These are phyloP conservation scores for Anisognathus igniventris DNA, from an alignment of 2,797 vertebrate genomes.

Conservation along the genomic window DNA sequence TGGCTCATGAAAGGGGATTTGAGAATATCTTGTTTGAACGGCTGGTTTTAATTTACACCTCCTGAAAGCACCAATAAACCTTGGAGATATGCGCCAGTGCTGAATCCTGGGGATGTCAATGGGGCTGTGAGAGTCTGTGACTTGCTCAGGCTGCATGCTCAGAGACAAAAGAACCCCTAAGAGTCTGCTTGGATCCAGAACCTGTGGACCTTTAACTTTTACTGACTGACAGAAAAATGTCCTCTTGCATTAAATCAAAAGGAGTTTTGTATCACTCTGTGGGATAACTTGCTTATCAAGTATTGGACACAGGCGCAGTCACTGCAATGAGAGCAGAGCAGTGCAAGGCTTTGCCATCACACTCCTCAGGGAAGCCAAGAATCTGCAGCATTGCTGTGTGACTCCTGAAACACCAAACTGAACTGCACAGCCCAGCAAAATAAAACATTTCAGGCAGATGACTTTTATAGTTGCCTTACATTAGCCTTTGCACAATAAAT, in stretches of 20 bases:
- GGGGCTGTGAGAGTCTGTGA: fast-evolving
- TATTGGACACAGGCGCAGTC: not conserved
- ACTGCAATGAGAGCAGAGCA: not conserved
- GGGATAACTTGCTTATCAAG: slow-evolving; percentile 4
- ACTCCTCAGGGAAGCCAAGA: not conserved
- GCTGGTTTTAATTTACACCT: not conserved
- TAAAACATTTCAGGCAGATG: not conserved
- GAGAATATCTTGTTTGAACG: not conserved
- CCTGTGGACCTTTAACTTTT: not conserved
- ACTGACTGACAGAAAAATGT: not conserved
- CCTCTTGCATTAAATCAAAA: slow-evolving; percentile 22
- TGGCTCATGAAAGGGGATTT: not conserved
- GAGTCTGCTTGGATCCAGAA: not conserved
- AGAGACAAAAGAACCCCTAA: not conserved
- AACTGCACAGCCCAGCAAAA: not conserved
- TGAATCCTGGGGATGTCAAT: fast-evolving
- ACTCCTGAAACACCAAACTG: not conserved
- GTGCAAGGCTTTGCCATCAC: not conserved
- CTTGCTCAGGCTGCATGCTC: not conserved
- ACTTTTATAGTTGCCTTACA: not conserved
- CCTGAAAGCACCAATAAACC: not conserved
- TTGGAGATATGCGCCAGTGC: not conserved
- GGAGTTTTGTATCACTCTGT: not conserved
- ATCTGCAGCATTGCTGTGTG: not conserved
- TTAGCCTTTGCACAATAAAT: not conserved